phyloP scores from a whole-genome alignment of 2,888 invertebrate genomes.

The Cosmorhoe ocellata region DNA sequence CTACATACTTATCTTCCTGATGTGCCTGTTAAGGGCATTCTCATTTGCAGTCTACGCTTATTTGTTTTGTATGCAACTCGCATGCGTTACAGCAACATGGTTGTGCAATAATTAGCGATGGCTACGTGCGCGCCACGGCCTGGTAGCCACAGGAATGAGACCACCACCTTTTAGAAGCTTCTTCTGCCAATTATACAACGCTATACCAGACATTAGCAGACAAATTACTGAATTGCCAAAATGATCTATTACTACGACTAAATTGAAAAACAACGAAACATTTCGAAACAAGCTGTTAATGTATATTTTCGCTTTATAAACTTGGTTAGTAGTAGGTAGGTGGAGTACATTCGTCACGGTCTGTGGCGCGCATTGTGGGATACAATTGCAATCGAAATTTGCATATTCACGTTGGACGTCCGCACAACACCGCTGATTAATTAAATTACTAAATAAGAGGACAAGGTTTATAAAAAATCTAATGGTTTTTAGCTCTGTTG shows the following conservation, averaged over 20 bases:
- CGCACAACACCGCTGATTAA: conserved; percentile 57
- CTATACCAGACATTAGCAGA: conserved; percentile 29
- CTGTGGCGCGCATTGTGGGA: conserved; percentile 62
- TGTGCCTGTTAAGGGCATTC: conserved; percentile 16
- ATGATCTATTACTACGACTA: conserved; percentile 29
- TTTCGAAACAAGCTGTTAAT: conserved; percentile 56
- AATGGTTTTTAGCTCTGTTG: conserved; percentile 17
- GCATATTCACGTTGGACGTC: conserved; percentile 70
- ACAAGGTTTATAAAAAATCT: conserved; percentile 37
- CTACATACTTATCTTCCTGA: no score
- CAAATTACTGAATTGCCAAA: conserved; percentile 35
- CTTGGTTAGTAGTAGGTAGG: conserved; percentile 48
- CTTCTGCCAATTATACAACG: conserved; percentile 41
- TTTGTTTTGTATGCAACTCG: conserved; percentile 45
- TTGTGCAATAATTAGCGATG: conserved; percentile 68
- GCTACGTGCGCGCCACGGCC: conserved; percentile 52
- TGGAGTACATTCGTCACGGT: conserved; percentile 63
- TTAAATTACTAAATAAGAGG: conserved; percentile 63
- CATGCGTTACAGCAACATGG: conserved; percentile 54
- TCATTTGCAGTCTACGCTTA: conserved; percentile 16
- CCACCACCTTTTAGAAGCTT: conserved; percentile 42
- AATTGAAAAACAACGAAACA: conserved; percentile 35
- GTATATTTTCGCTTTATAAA: conserved; percentile 58
- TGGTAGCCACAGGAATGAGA: conserved; percentile 65
- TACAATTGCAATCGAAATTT: conserved; percentile 71